Evolutionary conservation across 2,797 vertebrate genomes (phyloP).

Genomic region (Gobio occitaniae): DNA sequence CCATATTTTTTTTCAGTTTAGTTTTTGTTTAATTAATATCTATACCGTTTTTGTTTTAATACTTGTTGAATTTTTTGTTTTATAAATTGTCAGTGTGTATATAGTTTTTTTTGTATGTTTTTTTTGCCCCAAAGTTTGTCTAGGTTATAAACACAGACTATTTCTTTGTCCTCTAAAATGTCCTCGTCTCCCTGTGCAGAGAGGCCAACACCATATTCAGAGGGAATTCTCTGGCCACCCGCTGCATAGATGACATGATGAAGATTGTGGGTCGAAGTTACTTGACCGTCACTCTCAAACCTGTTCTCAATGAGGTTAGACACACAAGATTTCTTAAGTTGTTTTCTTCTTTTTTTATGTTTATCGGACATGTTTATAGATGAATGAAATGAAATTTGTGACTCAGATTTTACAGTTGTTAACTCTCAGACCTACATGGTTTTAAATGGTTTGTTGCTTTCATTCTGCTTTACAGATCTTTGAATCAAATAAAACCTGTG

Average conservation of each 20-base stretch:
- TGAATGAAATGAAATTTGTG: neutral
- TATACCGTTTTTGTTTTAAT: neutral
- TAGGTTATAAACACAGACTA: neutral
- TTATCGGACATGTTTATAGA: neutral
- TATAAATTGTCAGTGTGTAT: neutral
- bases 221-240: constrained; percentile 94
- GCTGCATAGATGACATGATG: constrained; percentile 98
- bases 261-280: constrained; percentile 98
- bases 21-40: neutral
- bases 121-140: neutral
- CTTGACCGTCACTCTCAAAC: constrained; percentile 94
- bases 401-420: neutral
- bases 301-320: constrained; percentile 95
- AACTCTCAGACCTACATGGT: neutral
- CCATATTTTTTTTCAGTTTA: neutral
- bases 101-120: neutral
- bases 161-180: neutral
- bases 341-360: no score
- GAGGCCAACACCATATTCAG: constrained; percentile 98
- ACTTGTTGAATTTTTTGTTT: neutral
- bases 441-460: neutral
- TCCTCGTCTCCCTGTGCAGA: constrained; percentile 70
- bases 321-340: neutral
- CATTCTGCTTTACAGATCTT: constrained; percentile 84
- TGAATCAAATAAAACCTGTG: constrained; percentile 94